phyloP scores from a whole-genome alignment of 2,113 vertebrate species.

The Hemiscyllium ocellatum region DNA sequence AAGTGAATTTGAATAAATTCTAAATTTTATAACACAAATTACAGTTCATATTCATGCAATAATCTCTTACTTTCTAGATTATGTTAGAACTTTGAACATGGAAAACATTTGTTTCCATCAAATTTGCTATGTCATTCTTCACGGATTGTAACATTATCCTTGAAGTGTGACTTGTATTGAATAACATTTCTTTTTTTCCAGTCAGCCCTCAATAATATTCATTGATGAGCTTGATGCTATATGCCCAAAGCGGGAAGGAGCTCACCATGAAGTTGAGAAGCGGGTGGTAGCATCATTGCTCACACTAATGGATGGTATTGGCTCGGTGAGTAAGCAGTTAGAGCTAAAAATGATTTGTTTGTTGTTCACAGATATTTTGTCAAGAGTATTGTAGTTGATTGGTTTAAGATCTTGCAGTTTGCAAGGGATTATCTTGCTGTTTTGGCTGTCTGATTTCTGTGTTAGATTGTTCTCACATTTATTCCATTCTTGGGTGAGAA shows the following conservation, averaged over 20 bases:
- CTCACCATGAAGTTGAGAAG: slow-evolving; percentile 94
- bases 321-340: slow-evolving; percentile 65
- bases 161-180: not conserved
- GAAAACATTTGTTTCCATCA: not conserved
- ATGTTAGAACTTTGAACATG: not conserved
- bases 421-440: not conserved
- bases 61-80: not conserved
- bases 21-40: not conserved
- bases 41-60: not conserved
- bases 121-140: not conserved
- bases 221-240: slow-evolving; percentile 93
- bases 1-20: too few relatives aligned
- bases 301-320: slow-evolving; percentile 93
- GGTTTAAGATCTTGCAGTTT: not conserved
- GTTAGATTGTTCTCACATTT: not conserved
- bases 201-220: slow-evolving; percentile 84
- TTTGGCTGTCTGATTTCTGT: not conserved
- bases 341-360: not conserved
- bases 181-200: slow-evolving; percentile 46
- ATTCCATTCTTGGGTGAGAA: not conserved
- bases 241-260: slow-evolving; percentile 83
- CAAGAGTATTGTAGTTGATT: not conserved
- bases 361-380: not conserved
- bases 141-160: not conserved
- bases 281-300: slow-evolving; percentile 86